Percentiles rank a stretch among this genome's conserved stretches.
phyloP scores from a whole-genome alignment of 1,140 invertebrate genomes.

The Camponotus pennsylvanicus region DNA sequence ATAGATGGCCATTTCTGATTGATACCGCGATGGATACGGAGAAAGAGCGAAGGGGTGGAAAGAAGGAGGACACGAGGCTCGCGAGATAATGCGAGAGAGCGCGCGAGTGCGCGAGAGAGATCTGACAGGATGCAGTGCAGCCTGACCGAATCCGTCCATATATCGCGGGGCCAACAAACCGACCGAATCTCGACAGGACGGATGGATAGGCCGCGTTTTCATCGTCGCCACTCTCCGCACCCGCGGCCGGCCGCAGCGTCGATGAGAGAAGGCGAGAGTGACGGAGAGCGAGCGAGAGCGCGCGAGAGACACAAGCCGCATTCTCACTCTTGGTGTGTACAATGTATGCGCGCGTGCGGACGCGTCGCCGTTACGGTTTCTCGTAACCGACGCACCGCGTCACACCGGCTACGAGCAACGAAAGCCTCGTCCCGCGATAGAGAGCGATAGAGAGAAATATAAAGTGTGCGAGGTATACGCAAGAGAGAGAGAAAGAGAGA shows the following conservation, averaged over 20 bases:
- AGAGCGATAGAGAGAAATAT: conserved; percentile 59
- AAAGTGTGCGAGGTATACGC: conserved; percentile 64
- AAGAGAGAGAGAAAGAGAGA: conserved; percentile 11
- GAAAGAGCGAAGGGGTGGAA: conserved; percentile 42
- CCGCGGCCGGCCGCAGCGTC: conserved; percentile 45
- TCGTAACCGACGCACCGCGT: conserved; percentile 69
- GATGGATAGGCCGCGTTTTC: conserved; percentile 83
- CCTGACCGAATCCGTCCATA: conserved; percentile 82
- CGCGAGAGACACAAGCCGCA: conserved; percentile 28
- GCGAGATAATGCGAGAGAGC: background rate
- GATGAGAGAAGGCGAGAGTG: conserved; percentile 26
- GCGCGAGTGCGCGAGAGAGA: background rate
- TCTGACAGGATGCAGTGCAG: conserved; percentile 44
- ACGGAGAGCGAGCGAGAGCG: conserved; percentile 26
- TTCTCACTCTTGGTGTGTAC: conserved; percentile 32
- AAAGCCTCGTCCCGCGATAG: conserved; percentile 66
- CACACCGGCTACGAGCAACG: conserved; percentile 70
- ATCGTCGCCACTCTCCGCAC: conserved; percentile 77
- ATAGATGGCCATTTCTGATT: conserved; percentile 78
- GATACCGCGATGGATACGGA: conserved; percentile 60
- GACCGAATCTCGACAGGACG: conserved; percentile 83
- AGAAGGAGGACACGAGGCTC: background rate
- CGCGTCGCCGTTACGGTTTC: conserved; percentile 59
- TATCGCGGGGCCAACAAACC: conserved; percentile 83
- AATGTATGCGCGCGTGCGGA: conserved; percentile 32